Percentiles rank a stretch among this genome's conserved stretches.
These are phyloP conservation scores for Herpailurus yagouaroundi DNA, from an alignment of 2,113 vertebrate species.

Conservation along the genomic window DNA sequence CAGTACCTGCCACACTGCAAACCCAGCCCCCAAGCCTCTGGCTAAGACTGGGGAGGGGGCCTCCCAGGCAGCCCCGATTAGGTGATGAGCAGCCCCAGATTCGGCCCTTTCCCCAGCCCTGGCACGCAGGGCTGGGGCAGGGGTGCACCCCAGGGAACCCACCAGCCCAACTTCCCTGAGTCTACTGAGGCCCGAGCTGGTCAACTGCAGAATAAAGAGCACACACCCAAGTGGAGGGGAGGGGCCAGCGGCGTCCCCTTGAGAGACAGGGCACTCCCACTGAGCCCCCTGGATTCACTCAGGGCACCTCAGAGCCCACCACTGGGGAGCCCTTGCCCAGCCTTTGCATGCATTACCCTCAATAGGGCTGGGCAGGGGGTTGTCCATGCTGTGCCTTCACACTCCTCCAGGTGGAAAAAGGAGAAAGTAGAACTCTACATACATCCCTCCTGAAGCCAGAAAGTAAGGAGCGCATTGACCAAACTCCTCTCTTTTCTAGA, in stretches of 20 bases:
- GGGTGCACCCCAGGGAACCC: neutral
- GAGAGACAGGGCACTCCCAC: neutral
- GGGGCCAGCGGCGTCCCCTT: neutral
- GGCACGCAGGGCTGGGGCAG: neutral
- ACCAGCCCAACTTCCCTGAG: no score
- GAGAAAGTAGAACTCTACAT: neutral
- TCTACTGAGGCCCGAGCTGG: neutral
- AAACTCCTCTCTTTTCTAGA: neutral
- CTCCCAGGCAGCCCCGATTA: neutral
- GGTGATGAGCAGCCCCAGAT: neutral
- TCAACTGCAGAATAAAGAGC: neutral
- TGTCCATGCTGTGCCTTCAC: neutral
- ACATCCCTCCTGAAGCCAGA: neutral
- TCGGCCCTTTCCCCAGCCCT: neutral
- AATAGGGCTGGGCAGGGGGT: neutral
- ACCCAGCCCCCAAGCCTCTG: neutral
- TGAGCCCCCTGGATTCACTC: neutral
- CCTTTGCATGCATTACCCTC: neutral
- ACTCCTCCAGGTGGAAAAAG: neutral
- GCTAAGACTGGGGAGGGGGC: neutral
- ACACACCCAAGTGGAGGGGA: neutral
- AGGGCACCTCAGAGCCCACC: neutral
- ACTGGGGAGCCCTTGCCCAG: neutral
- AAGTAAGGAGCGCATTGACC: neutral
- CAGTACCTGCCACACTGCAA: neutral